Evolutionary conservation across 1,140 invertebrate genomes (phyloP).

Genomic region (Drosophila ohnishii): DNA sequence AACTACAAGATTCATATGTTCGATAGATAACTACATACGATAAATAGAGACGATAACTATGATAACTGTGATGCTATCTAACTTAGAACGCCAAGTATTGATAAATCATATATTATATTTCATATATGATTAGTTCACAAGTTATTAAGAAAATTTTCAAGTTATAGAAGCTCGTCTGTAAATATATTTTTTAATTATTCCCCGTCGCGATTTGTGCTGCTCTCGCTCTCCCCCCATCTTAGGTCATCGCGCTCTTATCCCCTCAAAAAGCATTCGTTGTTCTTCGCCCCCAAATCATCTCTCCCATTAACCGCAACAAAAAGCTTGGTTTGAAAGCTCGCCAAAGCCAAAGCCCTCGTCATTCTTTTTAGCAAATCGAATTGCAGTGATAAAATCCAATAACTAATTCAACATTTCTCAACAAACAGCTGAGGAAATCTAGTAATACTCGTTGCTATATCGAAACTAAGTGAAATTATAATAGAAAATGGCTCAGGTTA

Average conservation of each 20-base stretch:
- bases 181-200: slow-evolving; percentile 31
- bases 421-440: slow-evolving; percentile 39
- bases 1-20: too few relatives aligned
- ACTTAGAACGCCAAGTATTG: too few relatives aligned
- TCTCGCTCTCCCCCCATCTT: slow-evolving; percentile 11
- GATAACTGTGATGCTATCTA: not conserved
- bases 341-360: slow-evolving; percentile 7
- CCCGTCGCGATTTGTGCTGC: slow-evolving; percentile 12
- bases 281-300: slow-evolving; percentile 17
- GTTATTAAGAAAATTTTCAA: not conserved
- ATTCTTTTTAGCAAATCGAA: slow-evolving; percentile 41
- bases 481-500: slow-evolving; percentile 80
- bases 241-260: slow-evolving; percentile 42
- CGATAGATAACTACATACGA: not conserved
- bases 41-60: not conserved
- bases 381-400: slow-evolving; percentile 37
- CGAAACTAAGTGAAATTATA: slow-evolving; percentile 65
- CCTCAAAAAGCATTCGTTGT: slow-evolving; percentile 17
- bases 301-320: slow-evolving; percentile 6
- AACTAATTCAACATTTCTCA: slow-evolving; percentile 21
- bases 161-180: not conserved
- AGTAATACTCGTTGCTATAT: slow-evolving; percentile 59
- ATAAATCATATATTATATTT: too few relatives aligned
- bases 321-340: slow-evolving; percentile 42
- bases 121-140: not conserved